These are phyloP conservation scores for Isotomurus palustris DNA, from an alignment of 2,888 invertebrate genomes.

Conservation along the genomic window DNA sequence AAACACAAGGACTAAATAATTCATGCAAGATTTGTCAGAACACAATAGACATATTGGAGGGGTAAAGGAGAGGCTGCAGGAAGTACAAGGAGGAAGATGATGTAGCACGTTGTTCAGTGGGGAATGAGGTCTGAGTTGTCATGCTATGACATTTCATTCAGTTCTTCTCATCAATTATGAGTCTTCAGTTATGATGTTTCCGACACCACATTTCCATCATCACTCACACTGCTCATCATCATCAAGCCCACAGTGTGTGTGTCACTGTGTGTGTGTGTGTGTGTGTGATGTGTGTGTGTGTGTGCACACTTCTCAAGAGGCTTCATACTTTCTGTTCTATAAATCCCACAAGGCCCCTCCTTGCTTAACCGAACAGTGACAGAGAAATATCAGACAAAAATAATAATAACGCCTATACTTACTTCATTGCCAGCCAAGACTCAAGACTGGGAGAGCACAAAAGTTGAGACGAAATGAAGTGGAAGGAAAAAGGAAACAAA, in stretches of 20 bases:
- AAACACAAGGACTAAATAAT: constrained; percentile 9
- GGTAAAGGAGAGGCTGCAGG: too few species aligned
- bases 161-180: constrained; percentile 1
- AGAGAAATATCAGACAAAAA: too few species aligned
- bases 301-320: too few species aligned
- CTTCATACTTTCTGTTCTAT: too few species aligned
- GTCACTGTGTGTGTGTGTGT: too few species aligned
- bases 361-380: too few species aligned
- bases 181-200: constrained; percentile 1
- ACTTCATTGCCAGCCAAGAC: not conserved
- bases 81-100: too few species aligned
- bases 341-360: too few species aligned
- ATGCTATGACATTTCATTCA: not conserved
- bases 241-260: not conserved
- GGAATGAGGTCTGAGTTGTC: not conserved
- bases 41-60: constrained; percentile 1
- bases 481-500: not conserved
- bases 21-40: constrained; percentile 8
- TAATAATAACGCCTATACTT: too few species aligned
- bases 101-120: not conserved
- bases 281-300: too few species aligned
- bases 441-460: not conserved
- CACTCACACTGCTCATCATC: not conserved
- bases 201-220: too few species aligned
- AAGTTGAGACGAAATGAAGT: not conserved